Evolutionary conservation across 2,888 invertebrate species (phyloP), one percentile per base, ranked within the genome.

Genomic region (Lasioglossum zephyrum): DNA sequence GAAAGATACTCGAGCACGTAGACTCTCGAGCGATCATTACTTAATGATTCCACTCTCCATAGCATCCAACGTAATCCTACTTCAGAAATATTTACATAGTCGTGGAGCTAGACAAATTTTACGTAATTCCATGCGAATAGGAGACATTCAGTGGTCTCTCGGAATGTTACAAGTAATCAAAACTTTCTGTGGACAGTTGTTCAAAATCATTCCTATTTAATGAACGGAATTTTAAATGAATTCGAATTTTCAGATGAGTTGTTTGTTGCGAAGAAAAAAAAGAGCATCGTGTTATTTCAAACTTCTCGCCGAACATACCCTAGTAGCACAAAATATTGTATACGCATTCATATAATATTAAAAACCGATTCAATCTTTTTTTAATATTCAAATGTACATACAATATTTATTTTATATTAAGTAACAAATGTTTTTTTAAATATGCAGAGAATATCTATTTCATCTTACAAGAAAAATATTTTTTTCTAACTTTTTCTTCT

Each of bases 91-190:
- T 82, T 82, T 82, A 70, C 74, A 75, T 82, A 74, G 47, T 49
- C n/a, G 47, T n/a, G 57, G 57, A 74, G 60, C 74, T 82, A 75
- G 82, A 82, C 47, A 82, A 82, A 82, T 82, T 82, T 82, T 82
- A 82, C 82, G 74, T 74, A 82, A 82, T 41, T 49, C 26, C 22
- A 31, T 22, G 2, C 2, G 8, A 13, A 60, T 4, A 66, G 47
- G 11, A 53, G 44, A 39, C 66, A 73, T 66, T 13, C 16, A 53
- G 36, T 31, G n/a, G 36, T n/a, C 11, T n/a, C 36, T 22, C 9
- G 13, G 31, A 75, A 26, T 9, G 39, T n/a, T 57, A n/a, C 13
- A 8, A 44, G 18, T 8, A 13, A 41, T 39, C 16, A 18, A 16
- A 41, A 39, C 26, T 75, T n/a, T 75, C 66, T 31, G 13, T 5